Percentiles rank a stretch among this genome's conserved stretches.
phyloP scores from a whole-genome alignment of 2,888 invertebrate species.

The Phyto melanocephala region DNA sequence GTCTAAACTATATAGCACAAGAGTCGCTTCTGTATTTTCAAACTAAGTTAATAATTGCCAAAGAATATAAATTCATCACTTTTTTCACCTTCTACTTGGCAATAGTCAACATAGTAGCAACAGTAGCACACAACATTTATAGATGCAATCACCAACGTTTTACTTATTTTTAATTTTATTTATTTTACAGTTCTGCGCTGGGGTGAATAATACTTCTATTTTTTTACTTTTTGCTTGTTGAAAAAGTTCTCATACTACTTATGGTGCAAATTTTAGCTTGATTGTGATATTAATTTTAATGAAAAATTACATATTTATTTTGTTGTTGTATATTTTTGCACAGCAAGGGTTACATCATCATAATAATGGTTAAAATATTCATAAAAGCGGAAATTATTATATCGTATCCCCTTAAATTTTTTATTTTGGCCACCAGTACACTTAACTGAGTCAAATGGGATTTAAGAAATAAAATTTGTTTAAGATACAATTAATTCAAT shows the following conservation, averaged over 20 bases:
- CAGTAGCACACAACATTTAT: conserved; percentile 8
- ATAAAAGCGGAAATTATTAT: conserved; percentile 43
- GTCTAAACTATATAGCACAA: no score
- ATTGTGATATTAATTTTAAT: conserved; percentile 64
- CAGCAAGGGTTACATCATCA: conserved; percentile 39
- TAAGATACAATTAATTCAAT: no score
- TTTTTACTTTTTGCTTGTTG: not conserved
- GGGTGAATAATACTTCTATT: conserved; percentile 48
- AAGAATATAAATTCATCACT: not conserved
- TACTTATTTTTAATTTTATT: conserved; percentile 51
- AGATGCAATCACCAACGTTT: conserved; percentile 55
- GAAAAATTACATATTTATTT: conserved; percentile 60
- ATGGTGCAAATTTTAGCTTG: conserved; percentile 35
- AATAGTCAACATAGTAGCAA: not conserved
- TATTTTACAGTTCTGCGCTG: conserved; percentile 34
- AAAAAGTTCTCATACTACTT: conserved; percentile 18
- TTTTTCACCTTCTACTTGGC: not conserved
- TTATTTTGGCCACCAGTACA: not conserved
- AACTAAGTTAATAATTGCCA: no score
- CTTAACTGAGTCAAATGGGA: not conserved
- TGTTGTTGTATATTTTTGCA: not conserved
- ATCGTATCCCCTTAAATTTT: conserved; percentile 6
- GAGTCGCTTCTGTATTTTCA: no score
- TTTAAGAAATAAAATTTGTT: no score
- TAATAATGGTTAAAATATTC: conserved; percentile 36